phyloP scores from a whole-genome alignment of 1,140 invertebrate genomes.

The Drosophila suzukii region DNA sequence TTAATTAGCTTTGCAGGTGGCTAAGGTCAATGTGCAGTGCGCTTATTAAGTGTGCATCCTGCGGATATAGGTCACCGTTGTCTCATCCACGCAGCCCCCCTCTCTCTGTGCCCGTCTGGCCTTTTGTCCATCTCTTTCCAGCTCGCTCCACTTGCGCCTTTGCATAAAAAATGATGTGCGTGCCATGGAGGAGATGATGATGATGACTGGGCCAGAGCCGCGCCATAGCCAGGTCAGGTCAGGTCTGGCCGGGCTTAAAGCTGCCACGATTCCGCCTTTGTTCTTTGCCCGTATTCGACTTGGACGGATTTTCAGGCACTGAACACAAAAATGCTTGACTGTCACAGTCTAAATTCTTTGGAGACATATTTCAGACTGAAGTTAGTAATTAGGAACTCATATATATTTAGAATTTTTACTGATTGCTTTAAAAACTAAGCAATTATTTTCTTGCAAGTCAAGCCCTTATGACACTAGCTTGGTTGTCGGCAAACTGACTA shows the following conservation, averaged over 20 bases:
- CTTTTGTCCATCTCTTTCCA: conserved; percentile 15
- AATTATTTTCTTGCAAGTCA: too few relatives aligned
- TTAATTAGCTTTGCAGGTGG: conserved; percentile 60
- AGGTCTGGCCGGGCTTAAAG: conserved; percentile 59
- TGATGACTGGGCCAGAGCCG: conserved; percentile 21
- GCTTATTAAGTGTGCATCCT: conserved; percentile 38
- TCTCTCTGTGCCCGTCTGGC: conserved; percentile 3
- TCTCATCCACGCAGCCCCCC: conserved; percentile 17
- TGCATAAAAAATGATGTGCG: conserved; percentile 72
- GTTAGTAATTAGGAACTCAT: too few relatives aligned
- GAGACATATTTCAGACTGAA: too few relatives aligned
- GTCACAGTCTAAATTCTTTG: too few relatives aligned
- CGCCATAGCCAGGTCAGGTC: conserved; percentile 48
- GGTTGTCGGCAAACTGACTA: too few relatives aligned
- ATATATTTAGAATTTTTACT: too few relatives aligned
- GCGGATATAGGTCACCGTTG: conserved; percentile 57
- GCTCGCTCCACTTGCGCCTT: conserved; percentile 14
- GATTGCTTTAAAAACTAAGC: too few relatives aligned
- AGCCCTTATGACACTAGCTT: too few relatives aligned
- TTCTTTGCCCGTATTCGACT: conserved; percentile 27
- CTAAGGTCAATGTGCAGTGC: conserved; percentile 60
- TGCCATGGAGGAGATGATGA: conserved; percentile 34
- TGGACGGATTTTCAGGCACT: conserved; percentile 11
- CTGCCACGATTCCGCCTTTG: conserved; percentile 39
- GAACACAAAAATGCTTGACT: background rate